Base-by-base conservation (phyloP, 2,113 vertebrate species). In the Spermophilus dauricus region DNA sequence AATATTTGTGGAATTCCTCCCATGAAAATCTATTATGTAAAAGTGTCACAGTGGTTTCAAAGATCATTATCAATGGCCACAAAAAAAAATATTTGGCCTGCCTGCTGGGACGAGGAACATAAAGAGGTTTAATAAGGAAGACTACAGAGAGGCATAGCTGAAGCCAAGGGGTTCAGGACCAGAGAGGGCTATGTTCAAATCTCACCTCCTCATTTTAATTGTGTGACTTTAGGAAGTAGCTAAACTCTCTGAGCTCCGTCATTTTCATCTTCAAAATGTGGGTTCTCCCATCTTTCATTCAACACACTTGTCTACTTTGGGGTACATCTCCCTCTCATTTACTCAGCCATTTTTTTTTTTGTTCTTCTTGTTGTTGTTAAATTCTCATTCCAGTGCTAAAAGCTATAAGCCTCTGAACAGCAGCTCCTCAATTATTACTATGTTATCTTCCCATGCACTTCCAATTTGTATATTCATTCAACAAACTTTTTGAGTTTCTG, bases 1-100 rank as follows among this genome's bases (percentile, higher is more conserved):
- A 77, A 34, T 92, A 93, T 78, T 22, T 86, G 39, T 93, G 83
- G 83, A 95, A 97, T 93, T 87, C 76, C 51, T 92, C 84, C 34
- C 56, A 61, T 7, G 42, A 61, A 63, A 88, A 91, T 77, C 18
- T 48, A 80, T 72, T 86, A 12, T 42, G n/a, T 75, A 72, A 89
- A 87, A 86, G 17, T 72, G 58, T 86, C 56, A 63, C 42, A 48
- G 39, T 53, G 42, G 30, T 58, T 85, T 93, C 63, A 91, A 69
- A 91, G 73, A 53, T 86, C 16, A 34, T 82, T 77, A 63, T 88
- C 65, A 77, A 76, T 2, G 18, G 24, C 28, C 34, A 32, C 32
- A 37, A 56, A 12, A 56, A 12, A 86, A 82, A 48, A 34, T 22
- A 4, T 81, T 48, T 83, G 14, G 48, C 28, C 82, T 94, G 8